phyloP scores from a whole-genome alignment of 2,113 vertebrate species.

The Corydoras sp. region DNA sequence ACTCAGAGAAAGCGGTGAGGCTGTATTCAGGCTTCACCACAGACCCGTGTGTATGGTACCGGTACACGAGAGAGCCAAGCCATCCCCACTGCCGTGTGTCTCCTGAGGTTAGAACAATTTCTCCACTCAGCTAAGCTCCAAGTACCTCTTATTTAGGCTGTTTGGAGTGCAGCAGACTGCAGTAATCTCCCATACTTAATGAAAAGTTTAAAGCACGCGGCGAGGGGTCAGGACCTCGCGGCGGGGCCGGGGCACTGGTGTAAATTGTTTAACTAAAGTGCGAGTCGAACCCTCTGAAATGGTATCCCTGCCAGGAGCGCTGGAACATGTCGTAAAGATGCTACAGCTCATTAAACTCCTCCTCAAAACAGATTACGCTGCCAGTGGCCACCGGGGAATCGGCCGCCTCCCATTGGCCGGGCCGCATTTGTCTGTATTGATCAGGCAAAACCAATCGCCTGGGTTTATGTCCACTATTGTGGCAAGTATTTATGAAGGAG shows the following conservation, averaged over 20 bases:
- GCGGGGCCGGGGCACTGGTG: slow-evolving; percentile 37
- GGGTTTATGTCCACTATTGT: slow-evolving; percentile 53
- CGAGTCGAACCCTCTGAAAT: slow-evolving; percentile 46
- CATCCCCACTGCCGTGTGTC: slow-evolving; percentile 37
- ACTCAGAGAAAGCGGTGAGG: slow-evolving; percentile 11
- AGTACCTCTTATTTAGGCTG: slow-evolving; percentile 47
- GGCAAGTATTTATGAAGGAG: slow-evolving; percentile 51
- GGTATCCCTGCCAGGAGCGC: slow-evolving; percentile 40
- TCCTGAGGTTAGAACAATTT: slow-evolving; percentile 45
- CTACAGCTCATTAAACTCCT: slow-evolving; percentile 53
- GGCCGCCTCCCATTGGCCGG: slow-evolving; percentile 37
- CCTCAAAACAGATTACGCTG: slow-evolving; percentile 51
- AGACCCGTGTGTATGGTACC: slow-evolving; percentile 6
- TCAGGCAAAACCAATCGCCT: slow-evolving; percentile 52
- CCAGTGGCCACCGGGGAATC: slow-evolving; percentile 45
- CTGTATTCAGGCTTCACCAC: slow-evolving; percentile 1
- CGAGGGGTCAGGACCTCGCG: slow-evolving; percentile 48
- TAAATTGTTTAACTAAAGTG: slow-evolving; percentile 55
- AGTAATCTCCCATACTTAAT: slow-evolving; percentile 52
- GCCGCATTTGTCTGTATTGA: slow-evolving; percentile 47
- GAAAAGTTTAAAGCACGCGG: slow-evolving; percentile 50
- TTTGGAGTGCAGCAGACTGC: slow-evolving; percentile 37
- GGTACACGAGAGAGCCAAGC: slow-evolving; percentile 11
- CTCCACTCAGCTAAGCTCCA: slow-evolving; percentile 27
- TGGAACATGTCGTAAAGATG: slow-evolving; percentile 49